Evolutionary conservation across 2,888 invertebrate species (phyloP).

Genomic region (Antitype chi): DNA sequence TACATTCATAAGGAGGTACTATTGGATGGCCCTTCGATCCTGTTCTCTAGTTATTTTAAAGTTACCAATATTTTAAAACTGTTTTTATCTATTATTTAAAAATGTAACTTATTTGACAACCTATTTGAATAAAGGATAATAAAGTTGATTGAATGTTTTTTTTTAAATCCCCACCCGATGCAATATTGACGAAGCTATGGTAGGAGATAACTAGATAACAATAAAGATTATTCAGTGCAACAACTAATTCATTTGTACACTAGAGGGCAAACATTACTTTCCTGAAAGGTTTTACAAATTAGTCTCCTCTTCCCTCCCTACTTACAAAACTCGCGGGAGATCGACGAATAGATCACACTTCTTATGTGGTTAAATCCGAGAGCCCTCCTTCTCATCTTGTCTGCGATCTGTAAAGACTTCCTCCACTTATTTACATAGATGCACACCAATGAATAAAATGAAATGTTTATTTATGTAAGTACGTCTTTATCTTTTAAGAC

Average conservation of each 20-base stretch:
- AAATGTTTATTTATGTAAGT: no score
- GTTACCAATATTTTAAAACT: neutral
- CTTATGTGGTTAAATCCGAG: constrained; percentile 10
- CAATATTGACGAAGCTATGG: neutral
- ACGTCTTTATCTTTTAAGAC: no score
- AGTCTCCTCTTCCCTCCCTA: neutral
- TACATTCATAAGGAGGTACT: no score
- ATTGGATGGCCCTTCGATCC: neutral
- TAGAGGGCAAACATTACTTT: neutral
- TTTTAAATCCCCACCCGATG: neutral
- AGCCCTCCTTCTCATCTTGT: constrained; percentile 19
- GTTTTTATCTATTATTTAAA: neutral
- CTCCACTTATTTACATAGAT: constrained; percentile 15
- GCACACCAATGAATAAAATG: neutral
- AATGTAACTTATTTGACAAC: neutral
- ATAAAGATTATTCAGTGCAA: neutral
- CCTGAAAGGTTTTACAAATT: constrained; percentile 1
- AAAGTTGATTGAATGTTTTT: neutral
- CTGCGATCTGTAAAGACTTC: constrained; percentile 24
- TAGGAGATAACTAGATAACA: neutral
- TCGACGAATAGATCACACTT: constrained; percentile 5
- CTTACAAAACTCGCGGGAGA: neutral
- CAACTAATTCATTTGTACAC: neutral
- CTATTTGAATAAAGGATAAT: neutral
- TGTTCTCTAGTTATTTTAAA: neutral